Evolutionary conservation across 1,140 invertebrate genomes (phyloP).

Genomic region (Brachionus plicatilis): DNA sequence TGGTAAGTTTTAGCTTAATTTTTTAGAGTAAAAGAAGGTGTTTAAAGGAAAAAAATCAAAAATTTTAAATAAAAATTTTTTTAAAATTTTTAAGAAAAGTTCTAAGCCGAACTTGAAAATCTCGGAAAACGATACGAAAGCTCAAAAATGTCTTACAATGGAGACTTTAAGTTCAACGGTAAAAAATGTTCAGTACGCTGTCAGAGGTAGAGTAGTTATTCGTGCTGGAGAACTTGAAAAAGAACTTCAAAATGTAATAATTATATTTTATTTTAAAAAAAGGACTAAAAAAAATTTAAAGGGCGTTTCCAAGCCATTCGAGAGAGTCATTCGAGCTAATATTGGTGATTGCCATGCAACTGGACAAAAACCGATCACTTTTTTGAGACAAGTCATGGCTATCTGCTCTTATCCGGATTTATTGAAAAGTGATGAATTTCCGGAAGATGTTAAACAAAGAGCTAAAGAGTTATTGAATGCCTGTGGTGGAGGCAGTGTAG

Average conservation of each 20-base stretch:
- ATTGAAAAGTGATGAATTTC: conserved; percentile 68
- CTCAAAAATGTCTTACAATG: conserved; percentile 48
- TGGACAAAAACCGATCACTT: conserved; percentile 80
- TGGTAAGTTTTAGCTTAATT: background rate
- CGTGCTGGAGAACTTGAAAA: conserved; percentile 62
- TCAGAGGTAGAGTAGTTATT: conserved; percentile 84
- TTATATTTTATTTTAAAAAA: background rate
- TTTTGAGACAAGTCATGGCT: conserved; percentile 64
- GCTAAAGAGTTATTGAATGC: conserved; percentile 68
- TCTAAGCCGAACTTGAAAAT: background rate
- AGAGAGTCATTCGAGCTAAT: conserved; percentile 80
- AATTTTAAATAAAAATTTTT: too few relatives aligned
- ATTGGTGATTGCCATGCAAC: conserved; percentile 98
- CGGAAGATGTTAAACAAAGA: conserved; percentile 75
- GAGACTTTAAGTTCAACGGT: conserved; percentile 86
- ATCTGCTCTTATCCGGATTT: conserved; percentile 71
- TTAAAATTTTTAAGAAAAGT: background rate
- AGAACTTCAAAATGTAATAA: conserved; percentile 58
- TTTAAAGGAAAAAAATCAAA: too few relatives aligned
- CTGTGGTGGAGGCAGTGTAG: conserved; percentile 76
- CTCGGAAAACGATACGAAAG: background rate
- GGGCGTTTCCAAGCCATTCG: conserved; percentile 51
- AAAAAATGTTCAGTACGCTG: conserved; percentile 88
- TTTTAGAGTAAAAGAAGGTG: background rate
- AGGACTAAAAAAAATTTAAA: background rate